phyloP scores from a whole-genome alignment of 2,113 vertebrate genomes.

The Cochlearius cochlearius region DNA sequence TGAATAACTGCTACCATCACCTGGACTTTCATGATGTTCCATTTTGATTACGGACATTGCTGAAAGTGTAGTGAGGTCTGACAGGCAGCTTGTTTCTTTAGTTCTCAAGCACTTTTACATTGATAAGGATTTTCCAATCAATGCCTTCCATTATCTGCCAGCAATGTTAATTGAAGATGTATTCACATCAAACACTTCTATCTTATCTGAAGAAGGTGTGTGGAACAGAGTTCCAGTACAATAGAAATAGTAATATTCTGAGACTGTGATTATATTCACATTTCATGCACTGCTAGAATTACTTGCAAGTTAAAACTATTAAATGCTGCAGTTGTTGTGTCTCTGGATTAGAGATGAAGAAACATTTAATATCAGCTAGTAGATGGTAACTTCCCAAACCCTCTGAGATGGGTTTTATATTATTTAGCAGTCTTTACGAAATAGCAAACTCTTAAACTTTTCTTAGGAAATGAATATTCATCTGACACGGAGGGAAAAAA shows the following conservation, averaged over 20 bases:
- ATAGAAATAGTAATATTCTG: constrained; percentile 65
- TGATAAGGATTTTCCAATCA: constrained; percentile 80
- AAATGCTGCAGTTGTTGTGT: neutral
- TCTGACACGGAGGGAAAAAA: neutral
- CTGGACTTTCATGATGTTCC: neutral
- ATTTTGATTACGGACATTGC: neutral
- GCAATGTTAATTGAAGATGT: constrained; percentile 66
- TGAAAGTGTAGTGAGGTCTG: neutral
- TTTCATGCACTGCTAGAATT: constrained; percentile 40
- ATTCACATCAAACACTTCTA: constrained; percentile 70
- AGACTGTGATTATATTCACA: constrained; percentile 71
- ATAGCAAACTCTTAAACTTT: neutral
- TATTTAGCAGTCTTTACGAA: neutral
- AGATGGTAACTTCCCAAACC: neutral
- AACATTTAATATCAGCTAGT: neutral
- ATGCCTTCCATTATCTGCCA: constrained; percentile 70
- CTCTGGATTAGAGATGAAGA: constrained; percentile 7
- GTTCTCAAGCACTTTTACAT: constrained; percentile 52
- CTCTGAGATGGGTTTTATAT: neutral
- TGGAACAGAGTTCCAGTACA: constrained; percentile 56
- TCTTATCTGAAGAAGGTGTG: constrained; percentile 72
- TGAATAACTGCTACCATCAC: neutral
- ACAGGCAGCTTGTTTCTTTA: neutral
- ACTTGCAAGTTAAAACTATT: constrained; percentile 32
- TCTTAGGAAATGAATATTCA: neutral